Conservation (phyloP, 2,888 invertebrate species). For the Acrocera orbiculus region DNA sequence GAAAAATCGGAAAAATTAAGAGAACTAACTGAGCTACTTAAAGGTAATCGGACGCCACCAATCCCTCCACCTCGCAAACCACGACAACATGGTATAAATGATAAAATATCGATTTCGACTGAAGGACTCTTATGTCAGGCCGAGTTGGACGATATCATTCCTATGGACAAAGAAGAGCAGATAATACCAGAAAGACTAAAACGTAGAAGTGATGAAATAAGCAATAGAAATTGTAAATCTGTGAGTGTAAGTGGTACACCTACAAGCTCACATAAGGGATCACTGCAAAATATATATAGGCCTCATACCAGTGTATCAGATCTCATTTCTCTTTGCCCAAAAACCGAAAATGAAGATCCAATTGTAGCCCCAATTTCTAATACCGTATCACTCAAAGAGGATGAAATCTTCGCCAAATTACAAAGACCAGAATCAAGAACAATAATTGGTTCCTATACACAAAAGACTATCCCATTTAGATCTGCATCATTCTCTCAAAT, state of each 20-base stretch:
- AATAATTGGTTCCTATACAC: conserved; percentile 42
- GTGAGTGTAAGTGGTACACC: conserved; percentile 1
- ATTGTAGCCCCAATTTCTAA: conserved; percentile 6
- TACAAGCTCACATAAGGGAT: conserved; percentile 11
- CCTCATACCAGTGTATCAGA: conserved; percentile 27
- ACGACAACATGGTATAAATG: conserved; percentile 24
- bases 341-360: conserved; percentile 20
- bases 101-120: neutral
- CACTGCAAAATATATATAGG: conserved; percentile 8
- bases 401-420: conserved; percentile 29
- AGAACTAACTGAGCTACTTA: conserved; percentile 62
- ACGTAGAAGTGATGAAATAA: conserved; percentile 7
- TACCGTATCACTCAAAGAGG: conserved; percentile 17
- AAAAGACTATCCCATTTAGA: conserved; percentile 54
- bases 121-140: no score
- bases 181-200: conserved; percentile 8
- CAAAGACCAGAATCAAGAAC: conserved; percentile 41
- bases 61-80: conserved; percentile 38
- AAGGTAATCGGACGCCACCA: conserved; percentile 38
- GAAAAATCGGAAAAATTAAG: conserved; percentile 54
- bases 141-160: conserved; percentile 17
- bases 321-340: conserved; percentile 22
- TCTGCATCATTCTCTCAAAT: conserved; percentile 80
- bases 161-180: conserved; percentile 18
- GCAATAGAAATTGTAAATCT: conserved; percentile 5